phyloP scores from a whole-genome alignment of 2,113 vertebrate genomes.

The Passer montanus region DNA sequence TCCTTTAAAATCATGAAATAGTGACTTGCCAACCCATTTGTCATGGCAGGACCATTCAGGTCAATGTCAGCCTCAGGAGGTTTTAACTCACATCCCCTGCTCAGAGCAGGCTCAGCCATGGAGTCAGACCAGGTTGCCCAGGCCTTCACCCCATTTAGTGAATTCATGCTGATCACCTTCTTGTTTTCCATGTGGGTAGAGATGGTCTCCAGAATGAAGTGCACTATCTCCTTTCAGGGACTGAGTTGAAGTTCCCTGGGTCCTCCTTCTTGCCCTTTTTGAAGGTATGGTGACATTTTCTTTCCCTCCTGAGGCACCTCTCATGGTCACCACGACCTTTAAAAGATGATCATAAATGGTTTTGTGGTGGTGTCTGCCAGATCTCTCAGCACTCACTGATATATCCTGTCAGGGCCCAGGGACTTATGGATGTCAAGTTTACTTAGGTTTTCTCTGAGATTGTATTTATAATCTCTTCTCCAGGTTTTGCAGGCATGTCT shows the following conservation, averaged over 20 bases:
- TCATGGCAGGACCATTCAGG: accelerated
- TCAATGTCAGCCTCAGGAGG: accelerated
- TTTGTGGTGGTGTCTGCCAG: not conserved
- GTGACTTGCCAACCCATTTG: not conserved
- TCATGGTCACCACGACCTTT: not conserved
- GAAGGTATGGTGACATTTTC: not conserved
- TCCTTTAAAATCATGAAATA: not conserved
- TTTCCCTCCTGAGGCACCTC: not conserved
- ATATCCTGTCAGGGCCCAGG: not conserved
- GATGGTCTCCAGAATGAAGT: not conserved
- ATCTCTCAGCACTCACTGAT: not conserved
- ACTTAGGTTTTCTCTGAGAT: not conserved
- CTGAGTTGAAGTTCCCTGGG: not conserved
- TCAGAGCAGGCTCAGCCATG: not conserved
- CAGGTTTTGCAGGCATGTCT: not conserved
- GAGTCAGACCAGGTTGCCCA: not conserved
- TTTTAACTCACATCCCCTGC: not conserved
- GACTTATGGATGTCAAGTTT: not conserved
- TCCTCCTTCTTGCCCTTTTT: not conserved
- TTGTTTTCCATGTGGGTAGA: not conserved
- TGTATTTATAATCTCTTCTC: conserved; percentile 34
- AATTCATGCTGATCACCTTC: not conserved
- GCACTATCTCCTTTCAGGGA: not conserved
- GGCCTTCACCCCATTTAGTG: not conserved
- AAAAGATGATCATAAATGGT: not conserved